Percentiles rank a stretch among this genome's conserved stretches.
phyloP scores from a whole-genome alignment of 1,140 invertebrate species.

The Uloborus diversus region DNA sequence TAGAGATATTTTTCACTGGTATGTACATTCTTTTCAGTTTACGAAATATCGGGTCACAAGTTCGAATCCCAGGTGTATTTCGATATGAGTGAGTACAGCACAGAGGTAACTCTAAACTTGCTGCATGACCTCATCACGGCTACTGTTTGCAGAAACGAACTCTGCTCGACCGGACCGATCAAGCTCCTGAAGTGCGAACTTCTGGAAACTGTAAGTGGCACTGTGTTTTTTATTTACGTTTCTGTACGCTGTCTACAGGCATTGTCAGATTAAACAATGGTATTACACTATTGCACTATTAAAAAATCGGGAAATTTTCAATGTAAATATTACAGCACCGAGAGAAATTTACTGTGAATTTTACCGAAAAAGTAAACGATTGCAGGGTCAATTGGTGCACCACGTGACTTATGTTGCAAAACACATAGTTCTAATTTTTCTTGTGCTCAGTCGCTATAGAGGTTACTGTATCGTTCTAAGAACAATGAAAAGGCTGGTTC shows the following conservation, averaged over 20 bases:
- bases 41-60: constrained; percentile 26
- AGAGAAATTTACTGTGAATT: not conserved
- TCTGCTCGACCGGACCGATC: not conserved
- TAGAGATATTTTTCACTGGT: not conserved
- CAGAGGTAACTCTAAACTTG: not conserved
- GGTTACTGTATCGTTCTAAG: too few species aligned
- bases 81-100: not conserved
- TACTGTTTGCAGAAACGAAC: not conserved
- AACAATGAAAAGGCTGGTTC: too few species aligned
- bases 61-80: constrained; percentile 3
- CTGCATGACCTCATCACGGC: not conserved
- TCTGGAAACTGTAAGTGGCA: not conserved
- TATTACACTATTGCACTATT: too few species aligned
- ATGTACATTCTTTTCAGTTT: constrained; percentile 9
- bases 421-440: too few species aligned
- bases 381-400: too few species aligned
- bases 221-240: not conserved
- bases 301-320: not conserved
- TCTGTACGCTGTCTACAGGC: too few species aligned
- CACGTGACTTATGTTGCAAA: too few species aligned
- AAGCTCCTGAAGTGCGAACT: not conserved
- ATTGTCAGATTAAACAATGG: too few species aligned
- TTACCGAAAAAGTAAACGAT: too few species aligned
- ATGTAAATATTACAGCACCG: not conserved
- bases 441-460: too few species aligned